Conservation (phyloP, 2,888 invertebrate species). For the Heliconius charithonia region DNA sequence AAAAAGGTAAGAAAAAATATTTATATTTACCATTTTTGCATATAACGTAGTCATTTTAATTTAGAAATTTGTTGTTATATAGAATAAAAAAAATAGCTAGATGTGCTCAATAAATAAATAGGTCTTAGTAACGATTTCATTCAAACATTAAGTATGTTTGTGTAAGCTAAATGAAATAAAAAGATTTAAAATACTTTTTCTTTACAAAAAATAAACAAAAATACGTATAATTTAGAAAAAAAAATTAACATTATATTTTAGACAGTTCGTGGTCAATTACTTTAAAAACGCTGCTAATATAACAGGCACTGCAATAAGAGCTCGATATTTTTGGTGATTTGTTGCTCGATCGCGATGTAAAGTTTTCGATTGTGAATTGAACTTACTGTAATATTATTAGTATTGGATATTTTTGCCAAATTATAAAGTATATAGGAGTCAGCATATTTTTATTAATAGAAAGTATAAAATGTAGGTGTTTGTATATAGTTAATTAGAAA, state of each 20-base stretch:
- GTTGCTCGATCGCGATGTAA: constrained; percentile 10
- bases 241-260: neutral
- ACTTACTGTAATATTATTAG: neutral
- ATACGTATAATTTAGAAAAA: neutral
- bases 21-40: neutral
- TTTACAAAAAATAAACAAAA: neutral
- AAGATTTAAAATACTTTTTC: neutral
- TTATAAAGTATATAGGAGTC: neutral
- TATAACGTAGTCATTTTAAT: neutral
- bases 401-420: constrained; percentile 5
- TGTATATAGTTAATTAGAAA: neutral
- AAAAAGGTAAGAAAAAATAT: neutral
- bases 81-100: neutral
- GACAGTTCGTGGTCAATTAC: constrained; percentile 19
- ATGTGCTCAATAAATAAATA: constrained; percentile 1
- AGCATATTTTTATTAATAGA: neutral
- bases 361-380: constrained; percentile 15
- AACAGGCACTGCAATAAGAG: neutral
- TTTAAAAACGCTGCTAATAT: neutral
- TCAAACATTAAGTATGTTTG: neutral
- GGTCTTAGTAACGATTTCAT: no score
- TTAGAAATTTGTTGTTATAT: neutral
- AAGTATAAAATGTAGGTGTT: neutral
- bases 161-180: neutral
- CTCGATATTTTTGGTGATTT: constrained; percentile 15